phyloP scores from a whole-genome alignment of 1,140 invertebrate species.

The Doryteuthis pealeii region DNA sequence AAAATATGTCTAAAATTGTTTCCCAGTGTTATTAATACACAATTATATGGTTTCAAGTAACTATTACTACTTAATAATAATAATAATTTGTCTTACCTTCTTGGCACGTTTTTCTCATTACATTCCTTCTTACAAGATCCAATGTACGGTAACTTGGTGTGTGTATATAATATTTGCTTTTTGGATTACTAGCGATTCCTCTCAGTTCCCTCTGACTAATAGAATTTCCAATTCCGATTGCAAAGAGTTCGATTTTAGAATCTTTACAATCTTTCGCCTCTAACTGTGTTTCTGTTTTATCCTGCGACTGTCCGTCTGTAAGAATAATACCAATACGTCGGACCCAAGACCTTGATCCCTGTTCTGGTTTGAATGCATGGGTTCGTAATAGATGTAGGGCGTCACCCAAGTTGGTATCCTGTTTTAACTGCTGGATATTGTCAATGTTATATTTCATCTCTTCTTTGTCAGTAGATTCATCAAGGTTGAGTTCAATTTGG shows the following conservation, averaged over 20 bases:
- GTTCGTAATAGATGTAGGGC: conserved; percentile 25
- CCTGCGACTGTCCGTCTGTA: conserved; percentile 30
- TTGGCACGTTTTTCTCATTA: neutral
- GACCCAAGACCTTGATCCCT: conserved; percentile 38
- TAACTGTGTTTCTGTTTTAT: neutral
- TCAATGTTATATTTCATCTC: conserved; percentile 23
- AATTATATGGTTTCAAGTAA: no score
- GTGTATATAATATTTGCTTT: neutral
- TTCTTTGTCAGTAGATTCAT: conserved; percentile 22
- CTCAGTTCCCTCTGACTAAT: conserved; percentile 26
- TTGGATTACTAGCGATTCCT: conserved; percentile 26
- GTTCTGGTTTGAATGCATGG: conserved; percentile 34
- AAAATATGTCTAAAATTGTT: no score
- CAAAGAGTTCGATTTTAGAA: conserved; percentile 28
- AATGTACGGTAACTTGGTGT: neutral
- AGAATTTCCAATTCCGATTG: conserved; percentile 29
- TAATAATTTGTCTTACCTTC: neutral
- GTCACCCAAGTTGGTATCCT: conserved; percentile 17
- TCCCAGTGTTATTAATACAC: no score
- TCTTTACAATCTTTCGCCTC: conserved; percentile 18
- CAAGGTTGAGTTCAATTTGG: conserved; percentile 32
- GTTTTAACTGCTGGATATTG: conserved; percentile 21
- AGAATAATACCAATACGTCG: conserved; percentile 38
- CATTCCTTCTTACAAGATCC: neutral
- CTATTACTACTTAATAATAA: no score